Evolutionary conservation across 2,113 vertebrate species (phyloP), one percentile per base, ranked within the genome.

Genomic region (Brachionichthys hirsutus): DNA sequence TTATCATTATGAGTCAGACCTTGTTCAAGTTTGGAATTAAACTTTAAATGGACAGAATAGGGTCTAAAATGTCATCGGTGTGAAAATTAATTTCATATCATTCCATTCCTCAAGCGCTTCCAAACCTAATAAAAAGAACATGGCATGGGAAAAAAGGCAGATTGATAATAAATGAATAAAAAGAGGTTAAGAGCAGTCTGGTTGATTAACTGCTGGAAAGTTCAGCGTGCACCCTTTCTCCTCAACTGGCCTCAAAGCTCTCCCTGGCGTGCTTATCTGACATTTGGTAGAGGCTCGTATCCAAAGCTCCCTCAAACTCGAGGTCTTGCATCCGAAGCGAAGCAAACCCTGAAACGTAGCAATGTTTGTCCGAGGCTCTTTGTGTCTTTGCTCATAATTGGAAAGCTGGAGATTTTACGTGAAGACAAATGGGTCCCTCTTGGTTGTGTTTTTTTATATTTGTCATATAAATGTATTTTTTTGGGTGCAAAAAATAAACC

Each of bases 291-390:
- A 63, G 43, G 50, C 36, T 75, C 68, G 57, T 62, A 67, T 62
- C 52, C 43, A 82, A 71, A 73, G 61, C 61, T 62, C 30, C 65
- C 77, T 68, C n/a, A n/a, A n/a, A 80, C 15, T 18, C 22, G n/a
- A 47, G 45, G 47, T 48, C 52, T 62, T 52, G 30, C 30, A 48
- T n/a, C 41, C 7, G 20, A 55, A 54, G 16, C 15, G 58, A 38
- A 34, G 9, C 44, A 24, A 59, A 61, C 50, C 55, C 45, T 10
- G 16, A 30, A 47, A 66, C 15, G 20, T 48, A 12, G 6, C 19
- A 18, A 16, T 20, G 18, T 54, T 24, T 54, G 13, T 38, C 5
- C 0, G 11, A 40, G 19, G 2, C 11, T 53, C 13, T 2, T 15
- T 9, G 18, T 18, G 38, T 4, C 1, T 4, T 54, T 36, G 11